Base-by-base conservation (phyloP, 2,888 invertebrate genomes). In the Tetragonula carbonaria region DNA sequence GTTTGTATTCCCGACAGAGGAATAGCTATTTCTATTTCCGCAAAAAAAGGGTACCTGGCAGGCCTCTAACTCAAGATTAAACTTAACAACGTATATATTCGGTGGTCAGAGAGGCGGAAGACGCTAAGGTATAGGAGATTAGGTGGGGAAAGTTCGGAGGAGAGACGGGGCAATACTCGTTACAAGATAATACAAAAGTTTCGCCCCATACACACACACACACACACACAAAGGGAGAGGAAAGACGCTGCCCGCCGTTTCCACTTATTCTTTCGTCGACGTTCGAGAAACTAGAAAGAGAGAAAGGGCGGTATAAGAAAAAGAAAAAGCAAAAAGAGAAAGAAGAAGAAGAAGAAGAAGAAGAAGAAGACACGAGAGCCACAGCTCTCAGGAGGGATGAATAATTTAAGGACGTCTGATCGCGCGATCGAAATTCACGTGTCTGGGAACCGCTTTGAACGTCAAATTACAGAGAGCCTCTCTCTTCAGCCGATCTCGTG, bases 371-470 rank as follows among this genome's bases (percentile, higher is more conserved):
- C 45, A 38, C 62, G 13, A 18, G 16, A 62, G 57, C 70, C 78
- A 51, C 71, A 66, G 70, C 84, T 83, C 87, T 87, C 85, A 78
- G 77, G 80, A 85, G 86, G 84, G 77, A 88, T 90, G 89, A 90
- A 90, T 90, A 90, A 90, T 90, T 90, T 88, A 87, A 86, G 82
- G 81, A 83, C 74, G 89, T 87, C 90, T 85, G 86, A 89, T 90
- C 85, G 88, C 78, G 81, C 78, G 89, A 88, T 88, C 86, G 85
- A 59, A 86, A 86, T 90, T 86, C 89, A 86, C 89, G 87, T 88
- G 90, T 89, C 90, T 90, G 85, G 83, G 82, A 89, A 88, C 84
- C 89, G 88, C 84, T 90, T 90, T 88, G 87, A 88, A 88, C 89
- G 89, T 90, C 90, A 87, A 90, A 90, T 90, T 90, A 90, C 82